A percentile compares a stretch with the other conserved stretches of the same genome.
Conservation (phyloP, 2,888 invertebrate species). For the Hydroisotoma schaefferi region DNA sequence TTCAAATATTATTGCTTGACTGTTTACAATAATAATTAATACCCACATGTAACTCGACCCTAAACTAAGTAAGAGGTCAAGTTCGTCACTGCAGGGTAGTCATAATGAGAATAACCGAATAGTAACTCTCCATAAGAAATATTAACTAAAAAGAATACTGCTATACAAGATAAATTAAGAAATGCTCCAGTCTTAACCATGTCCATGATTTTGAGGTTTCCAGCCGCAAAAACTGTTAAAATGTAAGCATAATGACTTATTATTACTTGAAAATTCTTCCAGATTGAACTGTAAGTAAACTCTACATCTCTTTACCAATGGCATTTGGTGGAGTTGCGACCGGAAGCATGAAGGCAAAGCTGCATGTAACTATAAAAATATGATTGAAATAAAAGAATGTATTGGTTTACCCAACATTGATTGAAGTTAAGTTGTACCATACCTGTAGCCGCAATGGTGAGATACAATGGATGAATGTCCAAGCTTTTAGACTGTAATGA, state of each 20-base stretch:
- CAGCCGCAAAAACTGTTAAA: conserved; percentile 69
- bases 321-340: conserved; percentile 66
- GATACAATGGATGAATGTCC: conserved; percentile 75
- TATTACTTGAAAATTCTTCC: background rate
- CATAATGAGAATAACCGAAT: conserved; percentile 21
- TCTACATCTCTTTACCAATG: background rate
- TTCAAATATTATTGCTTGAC: too few relatives aligned
- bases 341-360: conserved; percentile 89
- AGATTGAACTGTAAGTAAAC: background rate
- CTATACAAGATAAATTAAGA: conserved; percentile 29
- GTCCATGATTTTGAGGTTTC: conserved; percentile 53
- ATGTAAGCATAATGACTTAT: background rate
- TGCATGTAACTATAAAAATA: conserved; percentile 84
- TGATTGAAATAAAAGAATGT: too few relatives aligned
- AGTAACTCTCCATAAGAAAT: conserved; percentile 28
- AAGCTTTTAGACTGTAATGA: conserved; percentile 65
- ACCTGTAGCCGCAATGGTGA: conserved; percentile 85
- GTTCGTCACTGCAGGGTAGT: conserved; percentile 4
- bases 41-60: background rate
- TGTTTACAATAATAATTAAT: too few relatives aligned
- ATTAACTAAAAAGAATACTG: conserved; percentile 30
- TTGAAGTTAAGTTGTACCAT: too few relatives aligned
- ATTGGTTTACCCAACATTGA: too few relatives aligned
- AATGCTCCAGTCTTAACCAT: conserved; percentile 38
- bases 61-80: background rate